Base-by-base conservation (phyloP, 1,140 invertebrate genomes). In the Drosophila parabipectinata region DNA sequence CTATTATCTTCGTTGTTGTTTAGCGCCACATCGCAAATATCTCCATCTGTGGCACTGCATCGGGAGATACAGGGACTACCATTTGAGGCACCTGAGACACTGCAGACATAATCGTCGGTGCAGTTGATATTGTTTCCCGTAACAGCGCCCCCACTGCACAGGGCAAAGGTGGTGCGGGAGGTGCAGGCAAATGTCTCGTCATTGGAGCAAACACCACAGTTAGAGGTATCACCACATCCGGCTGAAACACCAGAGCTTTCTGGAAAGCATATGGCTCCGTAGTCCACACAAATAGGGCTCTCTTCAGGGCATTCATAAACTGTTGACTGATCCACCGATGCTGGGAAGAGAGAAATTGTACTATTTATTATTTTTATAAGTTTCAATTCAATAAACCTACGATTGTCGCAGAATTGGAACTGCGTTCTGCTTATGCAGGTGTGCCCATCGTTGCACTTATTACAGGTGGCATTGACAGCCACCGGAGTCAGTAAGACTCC, bases 391-490 rank as follows among this genome's bases (percentile, higher is more conserved):
- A 2, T 15, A 18, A 24, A 7, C 62, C 78, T 66, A 88, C 88
- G 75, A 39, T 84, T 34, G 21, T 55, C 52, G 50, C 89, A 91
- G 4, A 87, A 6, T 18, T 73, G 72, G 32, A 74, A 82, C 21
- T 71, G 58, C 14, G 14, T 71, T 34, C 73, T 57, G 28, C 62
- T 55, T 14, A 60, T 50, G 62, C 89, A 91, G 54, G 78, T 30
- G 9, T 88, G 83, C 1, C 66, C 5, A 3, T 57, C 44, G 6
- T 48, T 56, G 30, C 83, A 88, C 9, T 39, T 45, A 5, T 60
- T 53, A 45, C 89, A 91, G n/a, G 45, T 48, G 41, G 73, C 89
- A 1, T 74, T 59, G 6, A 88, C 83, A 3, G 30, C 9, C 1
- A 14, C 14, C 1, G 56, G 50, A 0, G 52, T 1, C 28, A 79